phyloP scores from a whole-genome alignment of 1,140 invertebrate species.

The Megalopta genalis region DNA sequence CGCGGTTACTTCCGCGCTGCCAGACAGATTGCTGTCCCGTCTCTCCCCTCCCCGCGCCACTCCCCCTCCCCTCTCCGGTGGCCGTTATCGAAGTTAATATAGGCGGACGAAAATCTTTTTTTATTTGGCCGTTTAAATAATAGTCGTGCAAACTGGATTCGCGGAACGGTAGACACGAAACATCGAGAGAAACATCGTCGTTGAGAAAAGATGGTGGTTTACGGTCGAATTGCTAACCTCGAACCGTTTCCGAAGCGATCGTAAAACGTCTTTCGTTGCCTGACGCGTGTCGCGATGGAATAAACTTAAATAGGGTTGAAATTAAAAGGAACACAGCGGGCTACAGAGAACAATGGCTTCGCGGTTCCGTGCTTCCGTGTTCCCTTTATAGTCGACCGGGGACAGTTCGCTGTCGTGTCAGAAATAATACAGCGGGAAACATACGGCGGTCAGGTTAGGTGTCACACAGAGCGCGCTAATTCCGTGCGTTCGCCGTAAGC shows the following conservation, averaged over 20 bases:
- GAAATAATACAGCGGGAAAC: constrained; percentile 31
- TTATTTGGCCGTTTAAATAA: too few species aligned
- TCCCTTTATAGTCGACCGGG: neutral
- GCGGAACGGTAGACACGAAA: too few species aligned
- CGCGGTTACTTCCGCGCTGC: neutral
- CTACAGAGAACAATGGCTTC: neutral
- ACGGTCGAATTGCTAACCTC: too few species aligned
- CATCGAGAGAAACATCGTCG: too few species aligned
- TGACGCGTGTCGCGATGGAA: too few species aligned
- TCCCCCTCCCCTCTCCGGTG: too few species aligned
- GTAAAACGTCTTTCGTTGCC: too few species aligned
- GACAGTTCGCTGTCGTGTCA: neutral
- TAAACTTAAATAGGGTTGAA: neutral
- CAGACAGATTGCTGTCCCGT: constrained; percentile 10
- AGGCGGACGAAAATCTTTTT: too few species aligned
- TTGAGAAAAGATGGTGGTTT: too few species aligned
- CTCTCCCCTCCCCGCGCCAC: too few species aligned
- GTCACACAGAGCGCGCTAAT: constrained; percentile 19
- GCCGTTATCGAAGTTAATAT: neutral
- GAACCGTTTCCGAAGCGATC: too few species aligned
- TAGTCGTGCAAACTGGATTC: too few species aligned
- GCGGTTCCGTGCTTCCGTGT: neutral
- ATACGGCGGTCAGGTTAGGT: neutral
- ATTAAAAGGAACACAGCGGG: neutral
- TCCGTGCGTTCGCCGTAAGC: constrained; percentile 19